These are phyloP conservation scores for Stegodyphus mimosarum DNA, from an alignment of 1,140 invertebrate genomes.

Conservation along the genomic window DNA sequence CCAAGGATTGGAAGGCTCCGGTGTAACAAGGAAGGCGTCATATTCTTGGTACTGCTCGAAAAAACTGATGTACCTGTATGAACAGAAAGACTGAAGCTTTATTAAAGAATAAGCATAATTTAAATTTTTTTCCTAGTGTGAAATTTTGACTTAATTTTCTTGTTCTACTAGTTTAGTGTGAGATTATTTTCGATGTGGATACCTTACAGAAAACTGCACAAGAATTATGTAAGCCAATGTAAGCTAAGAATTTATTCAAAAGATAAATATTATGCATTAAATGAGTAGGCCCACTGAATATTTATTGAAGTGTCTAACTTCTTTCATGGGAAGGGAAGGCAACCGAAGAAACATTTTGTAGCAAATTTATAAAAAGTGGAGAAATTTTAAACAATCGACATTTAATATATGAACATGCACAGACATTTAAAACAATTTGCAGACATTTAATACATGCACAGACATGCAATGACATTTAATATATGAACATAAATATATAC, in stretches of 20 bases:
- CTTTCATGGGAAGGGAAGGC: neutral
- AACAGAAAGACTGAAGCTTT: too few species aligned
- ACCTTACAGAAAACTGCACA: too few species aligned
- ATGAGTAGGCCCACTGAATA: too few species aligned
- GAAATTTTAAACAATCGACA: slow-evolving; percentile 15
- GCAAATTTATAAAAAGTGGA: neutral
- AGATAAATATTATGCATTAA: too few species aligned
- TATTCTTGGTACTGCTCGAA: slow-evolving; percentile 97
- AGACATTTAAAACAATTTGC: slow-evolving; percentile 4
- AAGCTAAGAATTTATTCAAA: too few species aligned
- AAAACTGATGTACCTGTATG: slow-evolving; percentile 85
- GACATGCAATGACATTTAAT: neutral
- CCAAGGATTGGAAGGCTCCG: slow-evolving; percentile 97
- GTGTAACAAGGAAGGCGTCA: slow-evolving; percentile 89
- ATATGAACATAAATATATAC: neutral
- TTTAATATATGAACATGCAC: neutral
- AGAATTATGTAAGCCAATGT: too few species aligned
- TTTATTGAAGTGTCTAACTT: too few species aligned
- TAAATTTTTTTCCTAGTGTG: too few species aligned
- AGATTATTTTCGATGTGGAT: too few species aligned
- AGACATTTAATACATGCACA: neutral
- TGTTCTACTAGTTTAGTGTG: too few species aligned
- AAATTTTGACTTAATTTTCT: too few species aligned
- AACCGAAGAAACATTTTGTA: neutral
- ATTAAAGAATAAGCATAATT: too few species aligned